Base-by-base conservation (phyloP, 92 coral and sea anemone species). In the Parazoanthus atlanticus region DNA sequence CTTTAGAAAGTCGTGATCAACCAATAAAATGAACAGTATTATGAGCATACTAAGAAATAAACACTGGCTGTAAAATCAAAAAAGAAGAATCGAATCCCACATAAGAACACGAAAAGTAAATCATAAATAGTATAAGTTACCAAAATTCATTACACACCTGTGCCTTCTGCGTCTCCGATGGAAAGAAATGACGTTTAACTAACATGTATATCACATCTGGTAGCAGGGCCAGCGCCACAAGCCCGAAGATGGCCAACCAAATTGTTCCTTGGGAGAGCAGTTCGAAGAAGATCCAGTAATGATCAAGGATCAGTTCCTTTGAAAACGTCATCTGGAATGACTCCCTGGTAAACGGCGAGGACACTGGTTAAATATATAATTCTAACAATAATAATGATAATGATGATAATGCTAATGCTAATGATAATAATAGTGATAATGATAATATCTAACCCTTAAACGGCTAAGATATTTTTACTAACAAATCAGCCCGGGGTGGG, bases 161-260 rank as follows among this genome's bases (percentile, higher is more conserved):
- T 58, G 94, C 94, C 81, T 91, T 89, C 79, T 96, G 99, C 0
- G 99, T 96, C 88, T 96, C 98, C 6, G 96, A 85, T 17, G 98
- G 93, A 75, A 77, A 90, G 61, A 93, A 89, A 86, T 93, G 98
- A 43, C 99, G 94, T 43, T 90, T 92, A 30, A 95, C 85, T 33
- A 96, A 81, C 99, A 95, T 96, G 74, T 90, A 91, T 9, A 94
- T 43, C 65, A 96, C 89, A 64, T 96, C 99, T 21, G 99, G 99
- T 47, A 95, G 84, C 19, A 96, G 86, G 0, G 96, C 87, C 54
- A 93, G 56, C 25, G 82, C 81, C 11, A 90, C 80, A 7, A 96
- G 93, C n/a, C 92, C 77, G 12, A 95, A 2, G 8, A 95, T 81
- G 41, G 94, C 99, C 33, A 95, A 80, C 99, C 99, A 96, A 1